A percentile compares a stretch with the other conserved stretches of the same genome.
Evolutionary conservation across 2,113 vertebrate genomes (phyloP).

Genomic region (Podilymbus podiceps): DNA sequence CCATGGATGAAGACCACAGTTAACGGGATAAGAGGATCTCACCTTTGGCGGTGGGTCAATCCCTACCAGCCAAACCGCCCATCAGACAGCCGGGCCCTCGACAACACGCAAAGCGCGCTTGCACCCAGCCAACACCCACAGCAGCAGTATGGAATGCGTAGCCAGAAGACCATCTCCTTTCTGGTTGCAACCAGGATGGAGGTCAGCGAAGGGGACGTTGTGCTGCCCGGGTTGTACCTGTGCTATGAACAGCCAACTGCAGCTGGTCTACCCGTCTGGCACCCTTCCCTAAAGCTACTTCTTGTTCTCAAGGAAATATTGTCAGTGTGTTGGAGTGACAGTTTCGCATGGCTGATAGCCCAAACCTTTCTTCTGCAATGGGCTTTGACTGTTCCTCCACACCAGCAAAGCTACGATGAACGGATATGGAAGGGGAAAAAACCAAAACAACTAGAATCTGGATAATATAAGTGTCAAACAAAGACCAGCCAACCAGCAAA

Average conservation of each 20-base stretch:
- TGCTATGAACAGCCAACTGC: not conserved
- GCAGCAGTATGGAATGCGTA: not conserved
- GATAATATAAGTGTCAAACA: not conserved
- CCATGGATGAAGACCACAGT: rapidly evolving
- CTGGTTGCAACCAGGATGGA: not conserved
- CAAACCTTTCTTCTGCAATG: not conserved
- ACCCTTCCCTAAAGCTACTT: not conserved
- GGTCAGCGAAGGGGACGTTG: not conserved
- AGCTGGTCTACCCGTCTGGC: not conserved
- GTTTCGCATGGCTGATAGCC: not conserved
- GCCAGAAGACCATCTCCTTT: not conserved
- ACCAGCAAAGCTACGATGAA: not conserved
- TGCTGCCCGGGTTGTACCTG: not conserved
- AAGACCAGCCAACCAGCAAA: not conserved
- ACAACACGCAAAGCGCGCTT: not conserved
- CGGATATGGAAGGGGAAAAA: not conserved
- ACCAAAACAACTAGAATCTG: not conserved
- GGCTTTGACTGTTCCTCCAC: not conserved
- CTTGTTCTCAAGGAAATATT: not conserved
- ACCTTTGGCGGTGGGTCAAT: not conserved
- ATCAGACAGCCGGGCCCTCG: not conserved
- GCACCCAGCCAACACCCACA: not conserved
- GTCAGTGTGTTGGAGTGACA: not conserved
- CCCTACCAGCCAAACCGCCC: rapidly evolving
- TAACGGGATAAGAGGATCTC: not conserved